Percentiles rank a stretch among this genome's conserved stretches.
Conservation (phyloP, 2,113 vertebrate species). For the Helogale parvula region DNA sequence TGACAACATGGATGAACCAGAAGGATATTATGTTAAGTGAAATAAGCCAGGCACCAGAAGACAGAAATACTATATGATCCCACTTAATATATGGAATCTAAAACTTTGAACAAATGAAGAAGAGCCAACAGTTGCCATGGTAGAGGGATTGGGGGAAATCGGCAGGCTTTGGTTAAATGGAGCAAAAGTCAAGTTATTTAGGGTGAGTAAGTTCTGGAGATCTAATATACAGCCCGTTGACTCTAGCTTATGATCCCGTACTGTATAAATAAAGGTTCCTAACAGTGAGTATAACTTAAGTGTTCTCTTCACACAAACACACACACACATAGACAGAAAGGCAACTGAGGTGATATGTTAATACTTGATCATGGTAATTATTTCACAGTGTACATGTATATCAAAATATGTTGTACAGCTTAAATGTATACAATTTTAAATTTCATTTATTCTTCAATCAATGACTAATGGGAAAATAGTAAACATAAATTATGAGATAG, state of each 20-base stretch:
- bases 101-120: neutral
- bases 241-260: neutral
- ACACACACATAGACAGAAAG: neutral
- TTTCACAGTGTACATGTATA: neutral
- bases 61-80: neutral
- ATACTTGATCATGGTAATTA: neutral
- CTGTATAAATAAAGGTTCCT: neutral
- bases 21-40: neutral
- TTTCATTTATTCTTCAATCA: neutral
- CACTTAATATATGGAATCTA: neutral
- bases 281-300: neutral
- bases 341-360: neutral
- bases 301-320: neutral
- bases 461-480: neutral
- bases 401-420: neutral
- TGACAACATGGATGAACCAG: neutral
- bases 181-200: neutral
- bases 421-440: neutral
- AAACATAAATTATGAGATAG: neutral
- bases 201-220: neutral
- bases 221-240: neutral
- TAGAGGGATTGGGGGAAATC: neutral
- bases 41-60: neutral
- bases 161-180: neutral
- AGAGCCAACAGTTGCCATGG: neutral